Conservation (phyloP, 2,888 invertebrate species). For the Iselma pallidipennis region DNA sequence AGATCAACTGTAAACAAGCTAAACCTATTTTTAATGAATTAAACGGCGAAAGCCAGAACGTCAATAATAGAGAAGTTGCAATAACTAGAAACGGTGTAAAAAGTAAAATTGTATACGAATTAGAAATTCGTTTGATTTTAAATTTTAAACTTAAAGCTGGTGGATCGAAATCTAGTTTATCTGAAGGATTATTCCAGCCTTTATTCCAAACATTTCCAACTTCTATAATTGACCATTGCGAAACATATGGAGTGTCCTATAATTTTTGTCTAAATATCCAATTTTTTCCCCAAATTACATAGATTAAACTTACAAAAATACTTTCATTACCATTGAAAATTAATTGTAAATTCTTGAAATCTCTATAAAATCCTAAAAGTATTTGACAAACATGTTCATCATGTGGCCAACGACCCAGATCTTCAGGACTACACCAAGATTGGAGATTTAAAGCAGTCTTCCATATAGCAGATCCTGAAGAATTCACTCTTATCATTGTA, state of each 20-base stretch:
- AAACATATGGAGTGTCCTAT: slow-evolving; percentile 31
- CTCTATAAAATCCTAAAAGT: slow-evolving; percentile 50
- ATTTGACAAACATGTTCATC: slow-evolving; percentile 53
- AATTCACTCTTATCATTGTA: slow-evolving; percentile 41
- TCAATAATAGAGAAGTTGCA: slow-evolving; percentile 41
- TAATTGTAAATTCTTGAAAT: slow-evolving; percentile 38
- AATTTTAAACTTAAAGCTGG: slow-evolving; percentile 40
- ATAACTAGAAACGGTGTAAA: slow-evolving; percentile 49
- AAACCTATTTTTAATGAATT: slow-evolving; percentile 47
- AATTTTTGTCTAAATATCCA: slow-evolving; percentile 4
- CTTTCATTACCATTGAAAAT: slow-evolving; percentile 37
- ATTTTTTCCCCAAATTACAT: background rate
- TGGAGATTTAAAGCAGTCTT: slow-evolving; percentile 43
- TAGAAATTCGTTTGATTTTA: slow-evolving; percentile 42
- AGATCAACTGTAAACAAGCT: slow-evolving; percentile 45
- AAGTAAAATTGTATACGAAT: slow-evolving; percentile 42
- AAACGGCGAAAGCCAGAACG: slow-evolving; percentile 51
- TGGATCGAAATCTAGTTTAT: slow-evolving; percentile 20
- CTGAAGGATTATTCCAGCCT: slow-evolving; percentile 15
- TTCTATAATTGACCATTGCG: slow-evolving; percentile 40
- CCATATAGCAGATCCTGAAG: slow-evolving; percentile 50
- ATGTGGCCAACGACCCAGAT: slow-evolving; percentile 53
- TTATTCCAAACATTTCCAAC: slow-evolving; percentile 22
- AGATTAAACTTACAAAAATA: slow-evolving; percentile 32
- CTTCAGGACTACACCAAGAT: slow-evolving; percentile 49